Evolutionary conservation across 2,888 invertebrate species (phyloP).

Genomic region (Melangyna quadrimaculata): DNA sequence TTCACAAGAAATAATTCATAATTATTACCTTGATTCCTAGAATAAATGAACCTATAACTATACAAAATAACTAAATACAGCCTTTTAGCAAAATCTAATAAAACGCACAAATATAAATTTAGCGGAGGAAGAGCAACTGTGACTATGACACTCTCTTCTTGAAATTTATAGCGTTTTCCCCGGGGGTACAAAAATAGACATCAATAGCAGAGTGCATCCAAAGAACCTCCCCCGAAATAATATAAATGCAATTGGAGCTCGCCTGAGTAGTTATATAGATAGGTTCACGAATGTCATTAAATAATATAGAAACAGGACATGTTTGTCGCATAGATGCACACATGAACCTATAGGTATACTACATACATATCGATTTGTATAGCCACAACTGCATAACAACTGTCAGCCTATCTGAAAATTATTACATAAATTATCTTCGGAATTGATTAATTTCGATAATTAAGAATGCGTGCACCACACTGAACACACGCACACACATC

Average conservation of each 20-base stretch:
- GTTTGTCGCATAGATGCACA: conserved; percentile 2
- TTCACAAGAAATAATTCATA: conserved; percentile 55
- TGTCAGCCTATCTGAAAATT: conserved; percentile 68
- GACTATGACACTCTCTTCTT: conserved; percentile 41
- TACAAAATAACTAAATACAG: conserved; percentile 46
- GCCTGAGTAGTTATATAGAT: not conserved
- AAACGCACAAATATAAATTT: not conserved
- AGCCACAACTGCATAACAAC: conserved; percentile 1
- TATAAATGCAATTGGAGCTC: conserved; percentile 7
- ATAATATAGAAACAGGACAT: not conserved
- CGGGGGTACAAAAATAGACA: conserved; percentile 47
- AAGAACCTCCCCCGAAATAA: conserved; percentile 56
- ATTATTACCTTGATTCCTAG: conserved; percentile 45
- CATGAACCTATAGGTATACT: too few species aligned
- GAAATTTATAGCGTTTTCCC: conserved; percentile 60
- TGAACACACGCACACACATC: conserved; percentile 39
- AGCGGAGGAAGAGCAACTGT: not conserved
- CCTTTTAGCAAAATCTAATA: conserved; percentile 61
- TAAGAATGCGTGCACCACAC: conserved; percentile 67
- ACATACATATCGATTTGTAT: not conserved
- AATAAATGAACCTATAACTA: not conserved
- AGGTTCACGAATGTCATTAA: conserved; percentile 53
- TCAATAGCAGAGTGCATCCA: not conserved
- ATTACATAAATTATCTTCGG: conserved; percentile 71
- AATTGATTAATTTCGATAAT: conserved; percentile 72